Evolutionary conservation across 2,113 vertebrate species (phyloP).

Genomic region (Trogon surrucura): DNA sequence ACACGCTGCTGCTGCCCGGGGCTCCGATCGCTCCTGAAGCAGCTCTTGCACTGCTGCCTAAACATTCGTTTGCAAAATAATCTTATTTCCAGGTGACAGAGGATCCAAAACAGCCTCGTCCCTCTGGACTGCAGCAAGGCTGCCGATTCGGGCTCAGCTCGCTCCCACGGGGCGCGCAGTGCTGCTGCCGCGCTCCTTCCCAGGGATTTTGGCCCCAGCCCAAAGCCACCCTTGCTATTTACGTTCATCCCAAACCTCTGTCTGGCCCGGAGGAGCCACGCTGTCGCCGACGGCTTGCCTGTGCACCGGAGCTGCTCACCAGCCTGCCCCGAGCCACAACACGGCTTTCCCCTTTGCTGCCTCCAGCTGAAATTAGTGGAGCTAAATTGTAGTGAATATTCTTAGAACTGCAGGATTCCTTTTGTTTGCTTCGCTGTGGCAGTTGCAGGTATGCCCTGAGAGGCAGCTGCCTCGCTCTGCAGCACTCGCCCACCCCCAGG

Average conservation of each 20-base stretch:
- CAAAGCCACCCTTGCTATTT: not conserved
- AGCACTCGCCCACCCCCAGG: fast-evolving
- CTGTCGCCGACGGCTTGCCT: not conserved
- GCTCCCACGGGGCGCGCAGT: not conserved
- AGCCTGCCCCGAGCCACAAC: not conserved
- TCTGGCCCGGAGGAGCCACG: not conserved
- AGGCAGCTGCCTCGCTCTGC: not conserved
- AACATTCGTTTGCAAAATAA: not conserved
- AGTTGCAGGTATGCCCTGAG: not conserved
- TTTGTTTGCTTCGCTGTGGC: not conserved
- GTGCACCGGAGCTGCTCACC: not conserved
- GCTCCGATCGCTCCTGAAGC: not conserved
- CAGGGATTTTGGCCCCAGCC: not conserved
- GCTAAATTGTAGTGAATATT: not conserved
- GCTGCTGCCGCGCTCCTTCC: not conserved
- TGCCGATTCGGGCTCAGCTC: not conserved
- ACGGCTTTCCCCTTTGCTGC: not conserved
- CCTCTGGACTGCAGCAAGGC: not conserved
- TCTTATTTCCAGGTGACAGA: not conserved
- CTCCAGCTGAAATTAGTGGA: fast-evolving
- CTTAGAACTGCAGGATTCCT: too few relatives aligned
- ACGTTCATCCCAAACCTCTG: not conserved
- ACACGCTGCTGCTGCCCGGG: fast-evolving
- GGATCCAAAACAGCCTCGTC: not conserved
- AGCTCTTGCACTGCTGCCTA: not conserved